phyloP scores from a whole-genome alignment of 2,888 invertebrate genomes.

The Eurytoma californica region DNA sequence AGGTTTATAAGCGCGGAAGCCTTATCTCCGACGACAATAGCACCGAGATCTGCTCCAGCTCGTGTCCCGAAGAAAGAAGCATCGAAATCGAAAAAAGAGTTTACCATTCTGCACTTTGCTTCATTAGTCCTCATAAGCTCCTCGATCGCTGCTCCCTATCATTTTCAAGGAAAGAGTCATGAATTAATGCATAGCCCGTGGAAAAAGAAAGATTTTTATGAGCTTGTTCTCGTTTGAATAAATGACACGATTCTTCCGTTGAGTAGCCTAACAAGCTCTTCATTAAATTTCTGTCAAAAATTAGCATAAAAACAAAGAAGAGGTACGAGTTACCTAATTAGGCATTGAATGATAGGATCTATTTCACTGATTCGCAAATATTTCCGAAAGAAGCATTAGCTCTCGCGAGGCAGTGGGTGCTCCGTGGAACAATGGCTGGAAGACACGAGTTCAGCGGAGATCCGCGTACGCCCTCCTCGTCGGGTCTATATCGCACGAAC shows the following conservation, averaged over 20 bases:
- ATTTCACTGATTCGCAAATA: neutral
- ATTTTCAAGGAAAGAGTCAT: no score
- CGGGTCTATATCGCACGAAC: neutral
- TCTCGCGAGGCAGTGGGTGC: neutral
- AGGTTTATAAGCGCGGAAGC: slow-evolving; percentile 58
- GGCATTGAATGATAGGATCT: neutral
- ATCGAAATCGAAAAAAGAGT: slow-evolving; percentile 27
- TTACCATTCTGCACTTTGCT: slow-evolving; percentile 29
- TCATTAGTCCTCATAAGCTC: slow-evolving; percentile 23
- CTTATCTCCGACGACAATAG: slow-evolving; percentile 71
- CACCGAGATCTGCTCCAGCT: slow-evolving; percentile 48
- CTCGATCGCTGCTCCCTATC: no score
- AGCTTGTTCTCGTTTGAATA: neutral
- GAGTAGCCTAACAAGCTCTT: slow-evolving; percentile 3
- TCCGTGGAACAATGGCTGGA: neutral
- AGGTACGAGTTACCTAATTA: neutral
- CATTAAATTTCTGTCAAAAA: neutral
- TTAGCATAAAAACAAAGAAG: neutral
- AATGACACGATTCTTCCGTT: neutral
- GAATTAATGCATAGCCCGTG: neutral
- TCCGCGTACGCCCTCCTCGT: slow-evolving; percentile 14
- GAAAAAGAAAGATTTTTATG: neutral
- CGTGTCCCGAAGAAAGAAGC: slow-evolving; percentile 21
- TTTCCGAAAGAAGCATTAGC: neutral
- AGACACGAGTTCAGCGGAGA: neutral